Evolutionary conservation across 2,888 invertebrate genomes (phyloP), one percentile per base, ranked within the genome.

Genomic region (Drosophila fungiperda): DNA sequence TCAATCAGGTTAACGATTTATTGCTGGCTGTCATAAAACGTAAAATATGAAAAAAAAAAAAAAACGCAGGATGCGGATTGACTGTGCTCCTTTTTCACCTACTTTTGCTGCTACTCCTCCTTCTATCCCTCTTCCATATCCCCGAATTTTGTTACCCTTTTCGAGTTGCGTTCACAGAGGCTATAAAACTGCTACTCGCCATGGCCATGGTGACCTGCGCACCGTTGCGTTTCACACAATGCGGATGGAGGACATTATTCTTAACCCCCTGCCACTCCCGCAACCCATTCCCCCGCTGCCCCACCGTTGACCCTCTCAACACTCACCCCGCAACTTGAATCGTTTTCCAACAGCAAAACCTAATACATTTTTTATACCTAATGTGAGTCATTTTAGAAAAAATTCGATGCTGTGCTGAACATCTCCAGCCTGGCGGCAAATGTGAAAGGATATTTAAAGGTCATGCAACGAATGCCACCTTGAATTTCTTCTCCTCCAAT

Each of bases 1-100:
- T 82, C 86, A 87, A 76, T 82, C 86, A 78, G 86, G 76, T 83
- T 85, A 87, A 85, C 90, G 83, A 87, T 89, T 89, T 73, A 82
- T 80, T 73, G 89, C 74, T 55, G 66, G 59, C 62, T 76, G 75
- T 68, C 83, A 86, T 88, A 88, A 83, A 83, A 80, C 65, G 69
- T 32, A 60, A 80, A 77, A 80, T 79, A 62, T 67, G 38, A 54
- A 61, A n/a, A 20, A 26, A 3, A n/a, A 20, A 26, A 3, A 12
- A n/a, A 53, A 48, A 42, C 23, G 55, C 9, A 23, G 65, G 15
- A 42, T 53, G 50, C 53, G 29, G 7, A 3, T 35, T 45, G 7
- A 3, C 42, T 45, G 45, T 15, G 15, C 23, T 23, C 57, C 58
- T 9, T 26, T 29, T 40, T 11, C n/a, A n/a, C 38, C 3, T 17